A percentile compares a stretch with the other conserved stretches of the same genome.
phyloP scores from a whole-genome alignment of 2,113 vertebrate genomes.

The Pelecanus crispus region DNA sequence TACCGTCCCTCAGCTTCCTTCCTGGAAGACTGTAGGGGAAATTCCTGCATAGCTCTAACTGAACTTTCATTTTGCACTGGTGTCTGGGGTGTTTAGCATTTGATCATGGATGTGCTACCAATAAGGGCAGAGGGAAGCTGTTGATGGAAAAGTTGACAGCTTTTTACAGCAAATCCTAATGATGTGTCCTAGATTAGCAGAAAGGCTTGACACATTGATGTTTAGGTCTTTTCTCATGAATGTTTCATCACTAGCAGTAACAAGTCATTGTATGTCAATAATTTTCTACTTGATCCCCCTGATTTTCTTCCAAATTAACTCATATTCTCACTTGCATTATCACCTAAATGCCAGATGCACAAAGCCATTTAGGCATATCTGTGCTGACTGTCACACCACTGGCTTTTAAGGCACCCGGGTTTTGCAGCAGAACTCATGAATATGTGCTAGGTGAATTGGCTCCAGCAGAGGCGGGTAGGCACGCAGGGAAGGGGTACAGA shows the following conservation, averaged over 20 bases:
- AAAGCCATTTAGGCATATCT: neutral
- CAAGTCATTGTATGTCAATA: neutral
- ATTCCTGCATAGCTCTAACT: neutral
- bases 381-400: neutral
- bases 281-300: neutral
- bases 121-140: neutral
- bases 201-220: neutral
- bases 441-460: accelerated
- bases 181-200: conserved; percentile 13
- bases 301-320: conserved; percentile 14
- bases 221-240: conserved; percentile 21
- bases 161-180: conserved; percentile 32
- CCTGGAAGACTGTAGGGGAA: neutral
- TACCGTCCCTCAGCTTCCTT: neutral
- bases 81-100: neutral
- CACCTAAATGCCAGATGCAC: neutral
- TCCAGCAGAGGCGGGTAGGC: accelerated
- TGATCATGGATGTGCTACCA: neutral
- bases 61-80: neutral
- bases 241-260: conserved; percentile 23
- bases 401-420: neutral
- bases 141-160: neutral
- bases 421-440: neutral
- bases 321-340: neutral
- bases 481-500: accelerated